phyloP scores from a whole-genome alignment of 2,888 invertebrate genomes.

The Luperina nickerlii region DNA sequence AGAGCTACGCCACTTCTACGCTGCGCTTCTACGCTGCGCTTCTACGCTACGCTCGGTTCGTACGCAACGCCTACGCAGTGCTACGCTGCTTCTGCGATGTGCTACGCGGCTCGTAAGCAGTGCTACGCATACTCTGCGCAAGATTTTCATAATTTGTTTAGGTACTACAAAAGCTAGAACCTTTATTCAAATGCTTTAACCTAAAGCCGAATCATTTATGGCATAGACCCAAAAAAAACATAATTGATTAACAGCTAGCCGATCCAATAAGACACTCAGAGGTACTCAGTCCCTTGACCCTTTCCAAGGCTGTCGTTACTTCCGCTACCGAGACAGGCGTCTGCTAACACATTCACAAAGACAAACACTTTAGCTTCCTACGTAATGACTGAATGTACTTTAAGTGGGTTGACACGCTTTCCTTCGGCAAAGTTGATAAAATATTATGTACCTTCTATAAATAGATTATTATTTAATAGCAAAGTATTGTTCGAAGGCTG shows the following conservation, averaged over 20 bases:
- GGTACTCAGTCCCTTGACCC: slow-evolving; percentile 57
- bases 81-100: background rate
- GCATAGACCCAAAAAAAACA: background rate
- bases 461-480: slow-evolving; percentile 29
- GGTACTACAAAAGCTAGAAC: background rate
- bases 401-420: slow-evolving; percentile 42
- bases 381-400: slow-evolving; percentile 10
- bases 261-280: slow-evolving; percentile 29
- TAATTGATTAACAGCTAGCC: slow-evolving; percentile 7
- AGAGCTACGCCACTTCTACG: background rate
- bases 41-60: background rate
- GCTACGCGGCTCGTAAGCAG: background rate
- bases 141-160: background rate
- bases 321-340: slow-evolving; percentile 53
- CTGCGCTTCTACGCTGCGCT: background rate
- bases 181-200: slow-evolving; percentile 8
- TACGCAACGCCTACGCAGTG: too few species aligned
- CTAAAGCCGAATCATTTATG: background rate
- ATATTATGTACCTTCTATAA: slow-evolving; percentile 18
- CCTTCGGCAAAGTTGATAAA: slow-evolving; percentile 16
- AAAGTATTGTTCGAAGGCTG: background rate
- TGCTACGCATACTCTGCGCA: background rate
- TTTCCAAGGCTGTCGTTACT: slow-evolving; percentile 57
- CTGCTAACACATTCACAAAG: slow-evolving; percentile 40
- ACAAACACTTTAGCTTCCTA: slow-evolving; percentile 41